Conservation (phyloP, 1,140 invertebrate genomes). For the Babylonia areolata region DNA sequence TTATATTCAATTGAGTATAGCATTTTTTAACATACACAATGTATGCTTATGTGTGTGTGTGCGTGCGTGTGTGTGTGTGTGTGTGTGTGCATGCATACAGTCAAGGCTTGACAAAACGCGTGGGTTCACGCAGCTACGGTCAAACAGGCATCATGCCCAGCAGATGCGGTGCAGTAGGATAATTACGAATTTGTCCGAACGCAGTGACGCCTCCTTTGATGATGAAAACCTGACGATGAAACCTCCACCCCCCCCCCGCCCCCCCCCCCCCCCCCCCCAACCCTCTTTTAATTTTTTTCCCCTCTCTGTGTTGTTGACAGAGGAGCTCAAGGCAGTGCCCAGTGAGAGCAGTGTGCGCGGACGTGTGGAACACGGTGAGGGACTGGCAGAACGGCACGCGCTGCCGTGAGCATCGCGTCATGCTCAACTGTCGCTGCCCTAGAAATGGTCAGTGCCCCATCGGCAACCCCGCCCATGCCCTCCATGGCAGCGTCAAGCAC, state of each 20-base stretch:
- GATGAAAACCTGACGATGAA: no score
- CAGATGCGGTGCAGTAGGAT: background rate
- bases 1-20: no score
- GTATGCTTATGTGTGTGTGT: no score
- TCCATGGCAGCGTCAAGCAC: constrained; percentile 22
- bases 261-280: no score
- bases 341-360: background rate
- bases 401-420: constrained; percentile 15
- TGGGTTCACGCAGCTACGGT: background rate
- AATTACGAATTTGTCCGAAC: background rate
- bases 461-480: background rate
- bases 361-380: constrained; percentile 27
- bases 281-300: no score
- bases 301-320: background rate
- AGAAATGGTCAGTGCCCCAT: background rate
- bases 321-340: background rate
- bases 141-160: background rate
- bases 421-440: constrained; percentile 25
- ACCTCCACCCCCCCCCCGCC: no score
- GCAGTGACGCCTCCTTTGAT: background rate
- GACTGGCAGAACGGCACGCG: constrained; percentile 30
- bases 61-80: no score
- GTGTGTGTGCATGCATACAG: no score
- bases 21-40: no score
- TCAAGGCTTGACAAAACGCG: no score